phyloP scores from a whole-genome alignment of 2,797 vertebrate genomes.

The Pachyuromys duprasi region DNA sequence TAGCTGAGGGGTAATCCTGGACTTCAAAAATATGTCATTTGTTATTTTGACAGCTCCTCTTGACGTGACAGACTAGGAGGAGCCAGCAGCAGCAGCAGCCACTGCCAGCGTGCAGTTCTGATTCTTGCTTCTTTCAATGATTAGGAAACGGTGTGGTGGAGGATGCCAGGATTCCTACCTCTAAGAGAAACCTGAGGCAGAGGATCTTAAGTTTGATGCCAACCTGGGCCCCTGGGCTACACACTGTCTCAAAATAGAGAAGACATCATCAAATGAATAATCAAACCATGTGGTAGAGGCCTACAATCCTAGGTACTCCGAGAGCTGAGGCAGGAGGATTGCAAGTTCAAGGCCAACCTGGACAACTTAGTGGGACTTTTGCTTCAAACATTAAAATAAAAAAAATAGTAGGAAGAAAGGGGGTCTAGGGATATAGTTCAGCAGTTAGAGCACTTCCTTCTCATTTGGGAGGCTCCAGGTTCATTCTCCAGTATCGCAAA shows the following conservation, averaged over 20 bases:
- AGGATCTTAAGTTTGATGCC: neutral
- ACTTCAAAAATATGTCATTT: slow-evolving; percentile 58
- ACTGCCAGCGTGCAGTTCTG: neutral
- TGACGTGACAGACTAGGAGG: slow-evolving; percentile 35
- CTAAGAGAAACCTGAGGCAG: neutral
- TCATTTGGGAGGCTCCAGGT: neutral
- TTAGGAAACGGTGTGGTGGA: neutral
- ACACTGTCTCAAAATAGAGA: neutral
- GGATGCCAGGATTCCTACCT: neutral
- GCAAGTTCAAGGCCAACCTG: neutral
- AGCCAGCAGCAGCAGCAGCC: neutral
- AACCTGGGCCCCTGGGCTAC: neutral
- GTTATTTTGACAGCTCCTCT: slow-evolving; percentile 72
- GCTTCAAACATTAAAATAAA: neutral
- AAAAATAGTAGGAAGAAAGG: neutral
- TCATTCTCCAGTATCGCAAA: neutral
- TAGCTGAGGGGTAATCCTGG: slow-evolving; percentile 18
- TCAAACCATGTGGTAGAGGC: neutral
- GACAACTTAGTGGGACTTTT: neutral
- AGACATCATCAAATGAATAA: neutral
- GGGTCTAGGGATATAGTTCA: neutral
- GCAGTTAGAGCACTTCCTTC: neutral
- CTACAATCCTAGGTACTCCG: neutral
- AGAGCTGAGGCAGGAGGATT: neutral
- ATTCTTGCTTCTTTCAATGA: slow-evolving; percentile 35